These are phyloP conservation scores for Meles meles DNA, from an alignment of 2,113 vertebrate genomes.

Conservation along the genomic window DNA sequence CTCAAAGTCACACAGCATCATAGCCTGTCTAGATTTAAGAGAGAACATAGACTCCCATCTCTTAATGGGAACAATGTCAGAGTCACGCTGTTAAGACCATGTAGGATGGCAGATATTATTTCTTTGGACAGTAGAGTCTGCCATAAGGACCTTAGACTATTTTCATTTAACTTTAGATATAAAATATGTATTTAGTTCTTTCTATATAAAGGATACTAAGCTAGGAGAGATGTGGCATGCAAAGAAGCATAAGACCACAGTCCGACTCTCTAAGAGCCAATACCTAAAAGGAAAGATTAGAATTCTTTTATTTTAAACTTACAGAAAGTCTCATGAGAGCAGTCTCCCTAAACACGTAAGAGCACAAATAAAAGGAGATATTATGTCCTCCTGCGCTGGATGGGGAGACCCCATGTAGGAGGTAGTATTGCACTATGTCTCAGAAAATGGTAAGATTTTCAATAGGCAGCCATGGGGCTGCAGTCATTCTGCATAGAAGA, in stretches of 20 bases:
- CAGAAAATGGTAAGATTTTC: background rate
- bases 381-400: background rate
- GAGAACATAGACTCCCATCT: background rate
- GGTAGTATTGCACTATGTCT: background rate
- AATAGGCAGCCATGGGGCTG: background rate
- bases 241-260: background rate
- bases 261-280: background rate
- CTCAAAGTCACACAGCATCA: background rate
- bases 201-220: background rate
- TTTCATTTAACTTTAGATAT: background rate
- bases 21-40: background rate
- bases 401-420: background rate
- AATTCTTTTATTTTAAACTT: background rate
- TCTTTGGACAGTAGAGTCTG: background rate
- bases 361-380: background rate
- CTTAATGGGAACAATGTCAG: background rate
- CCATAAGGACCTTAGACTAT: background rate
- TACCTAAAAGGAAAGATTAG: background rate
- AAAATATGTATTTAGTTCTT: background rate
- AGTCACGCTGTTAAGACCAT: background rate
- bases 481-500: background rate
- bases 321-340: background rate
- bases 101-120: background rate
- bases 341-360: background rate
- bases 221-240: background rate